Conservation (phyloP, 2,888 invertebrate genomes). For the Pseudococcus jackbeardsleyi region DNA sequence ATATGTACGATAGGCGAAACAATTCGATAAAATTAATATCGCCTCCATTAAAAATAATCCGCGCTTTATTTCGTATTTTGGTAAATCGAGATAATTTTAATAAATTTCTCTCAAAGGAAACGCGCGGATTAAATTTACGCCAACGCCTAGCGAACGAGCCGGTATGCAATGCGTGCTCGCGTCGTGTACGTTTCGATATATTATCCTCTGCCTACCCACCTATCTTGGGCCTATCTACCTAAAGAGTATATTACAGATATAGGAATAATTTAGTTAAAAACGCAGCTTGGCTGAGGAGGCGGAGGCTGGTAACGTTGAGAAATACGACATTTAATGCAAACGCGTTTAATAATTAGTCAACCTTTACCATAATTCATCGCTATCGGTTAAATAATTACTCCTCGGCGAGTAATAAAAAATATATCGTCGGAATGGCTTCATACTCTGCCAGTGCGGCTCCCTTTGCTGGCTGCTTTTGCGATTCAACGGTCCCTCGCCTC, state of each 20-base stretch:
- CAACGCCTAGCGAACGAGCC: neutral
- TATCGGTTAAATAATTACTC: constrained; percentile 52
- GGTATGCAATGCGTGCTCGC: neutral
- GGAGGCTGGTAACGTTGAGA: neutral
- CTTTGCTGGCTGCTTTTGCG: no score
- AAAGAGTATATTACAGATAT: neutral
- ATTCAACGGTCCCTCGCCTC: no score
- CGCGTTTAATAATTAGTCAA: constrained; percentile 48
- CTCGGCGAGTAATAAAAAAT: constrained; percentile 50
- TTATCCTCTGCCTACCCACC: neutral
- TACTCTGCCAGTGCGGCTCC: no score
- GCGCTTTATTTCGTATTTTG: constrained; percentile 24
- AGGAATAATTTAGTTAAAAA: neutral
- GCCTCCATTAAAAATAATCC: constrained; percentile 47
- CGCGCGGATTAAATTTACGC: constrained; percentile 42
- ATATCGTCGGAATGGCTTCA: neutral
- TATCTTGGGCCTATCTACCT: neutral
- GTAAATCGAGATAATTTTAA: constrained; percentile 53
- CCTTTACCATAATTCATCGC: constrained; percentile 52
- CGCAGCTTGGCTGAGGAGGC: neutral
- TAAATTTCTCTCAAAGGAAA: constrained; percentile 55
- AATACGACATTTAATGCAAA: constrained; percentile 10
- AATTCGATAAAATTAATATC: constrained; percentile 37
- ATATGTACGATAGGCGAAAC: neutral
- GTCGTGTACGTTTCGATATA: neutral